phyloP scores from a whole-genome alignment of 2,888 invertebrate species.

The Temnothorax unifasciatus region DNA sequence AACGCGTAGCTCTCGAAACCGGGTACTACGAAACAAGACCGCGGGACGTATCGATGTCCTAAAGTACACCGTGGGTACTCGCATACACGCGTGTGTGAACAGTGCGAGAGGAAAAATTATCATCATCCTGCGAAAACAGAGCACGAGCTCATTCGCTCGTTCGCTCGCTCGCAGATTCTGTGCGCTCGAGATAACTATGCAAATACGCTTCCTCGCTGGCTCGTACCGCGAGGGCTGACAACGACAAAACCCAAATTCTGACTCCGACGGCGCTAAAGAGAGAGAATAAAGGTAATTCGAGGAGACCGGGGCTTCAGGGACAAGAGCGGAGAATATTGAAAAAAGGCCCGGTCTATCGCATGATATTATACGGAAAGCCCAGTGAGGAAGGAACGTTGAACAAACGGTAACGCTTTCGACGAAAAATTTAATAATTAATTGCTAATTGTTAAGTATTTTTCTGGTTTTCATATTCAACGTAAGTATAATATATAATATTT shows the following conservation, averaged over 20 bases:
- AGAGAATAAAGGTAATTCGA: constrained; percentile 52
- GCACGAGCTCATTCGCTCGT: constrained; percentile 50
- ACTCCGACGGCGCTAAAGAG: constrained; percentile 41
- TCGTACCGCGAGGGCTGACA: constrained; percentile 48
- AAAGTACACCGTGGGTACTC: constrained; percentile 29
- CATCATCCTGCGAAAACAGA: constrained; percentile 53
- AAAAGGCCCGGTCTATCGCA: constrained; percentile 12
- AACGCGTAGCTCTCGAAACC: constrained; percentile 24
- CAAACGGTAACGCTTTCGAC: constrained; percentile 31
- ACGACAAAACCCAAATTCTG: constrained; percentile 57
- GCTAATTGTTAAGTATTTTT: constrained; percentile 20
- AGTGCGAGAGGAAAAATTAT: constrained; percentile 48
- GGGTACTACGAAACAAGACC: constrained; percentile 35
- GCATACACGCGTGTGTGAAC: constrained; percentile 37
- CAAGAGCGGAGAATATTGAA: constrained; percentile 26
- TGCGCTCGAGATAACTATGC: constrained; percentile 71
- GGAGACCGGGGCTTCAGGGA: constrained; percentile 16
- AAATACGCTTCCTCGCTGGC: constrained; percentile 66
- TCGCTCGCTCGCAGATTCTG: constrained; percentile 60
- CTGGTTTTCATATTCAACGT: not conserved
- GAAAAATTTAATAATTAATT: constrained; percentile 25
- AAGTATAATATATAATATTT: not conserved
- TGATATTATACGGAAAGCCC: constrained; percentile 16
- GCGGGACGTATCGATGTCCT: constrained; percentile 38
- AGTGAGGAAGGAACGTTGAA: not conserved